Conservation (phyloP, 92 coral and sea anemone species). For the Heliopora coerulea region DNA sequence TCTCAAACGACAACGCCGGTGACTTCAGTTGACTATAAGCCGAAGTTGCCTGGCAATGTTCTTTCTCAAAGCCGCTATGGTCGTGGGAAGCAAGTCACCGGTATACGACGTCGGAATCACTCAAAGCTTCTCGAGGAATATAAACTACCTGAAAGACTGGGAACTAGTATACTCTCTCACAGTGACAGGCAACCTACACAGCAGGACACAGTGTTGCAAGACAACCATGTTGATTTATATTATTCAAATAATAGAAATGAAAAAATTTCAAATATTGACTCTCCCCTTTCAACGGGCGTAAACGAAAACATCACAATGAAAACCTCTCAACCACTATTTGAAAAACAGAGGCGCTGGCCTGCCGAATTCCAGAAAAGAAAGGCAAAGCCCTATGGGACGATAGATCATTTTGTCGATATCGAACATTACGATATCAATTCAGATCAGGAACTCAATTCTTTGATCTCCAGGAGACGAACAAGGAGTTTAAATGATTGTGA, state of each 20-base stretch:
- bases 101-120: neutral
- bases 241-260: neutral
- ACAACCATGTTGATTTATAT: neutral
- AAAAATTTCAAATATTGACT: neutral
- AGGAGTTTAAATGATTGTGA: constrained; percentile 19
- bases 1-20: neutral
- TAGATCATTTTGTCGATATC: neutral
- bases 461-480: constrained; percentile 16
- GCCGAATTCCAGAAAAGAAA: neutral
- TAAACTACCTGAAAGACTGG: constrained; percentile 2
- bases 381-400: neutral
- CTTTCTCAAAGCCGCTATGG: neutral
- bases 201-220: neutral
- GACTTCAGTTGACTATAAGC: neutral
- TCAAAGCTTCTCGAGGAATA: neutral
- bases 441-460: constrained; percentile 17
- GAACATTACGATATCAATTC: constrained; percentile 36
- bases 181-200: no score
- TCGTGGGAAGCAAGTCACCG: neutral
- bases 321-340: neutral
- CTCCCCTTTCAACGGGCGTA: neutral
- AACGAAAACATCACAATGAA: neutral
- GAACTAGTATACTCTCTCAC: neutral
- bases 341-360: neutral
- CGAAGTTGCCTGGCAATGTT: neutral